Evolutionary conservation across 23 tunicate genomes (phyloP).

Genomic region (Diplosoma virens): DNA sequence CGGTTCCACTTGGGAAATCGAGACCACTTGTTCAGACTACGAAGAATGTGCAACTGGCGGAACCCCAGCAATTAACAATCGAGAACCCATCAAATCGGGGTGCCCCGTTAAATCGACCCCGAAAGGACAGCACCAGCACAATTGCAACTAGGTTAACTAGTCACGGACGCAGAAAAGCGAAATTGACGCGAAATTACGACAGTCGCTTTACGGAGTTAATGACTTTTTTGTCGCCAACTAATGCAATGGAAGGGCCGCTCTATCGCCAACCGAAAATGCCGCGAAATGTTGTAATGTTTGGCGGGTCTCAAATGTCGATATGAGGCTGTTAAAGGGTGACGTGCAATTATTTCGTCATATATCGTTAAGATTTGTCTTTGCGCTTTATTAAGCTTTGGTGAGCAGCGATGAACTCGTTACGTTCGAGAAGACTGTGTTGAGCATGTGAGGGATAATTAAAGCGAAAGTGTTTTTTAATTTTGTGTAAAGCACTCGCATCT

Average conservation of each 20-base stretch:
- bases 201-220: constrained; percentile 44
- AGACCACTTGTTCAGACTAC: not conserved
- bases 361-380: too few relatives aligned
- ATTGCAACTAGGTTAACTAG: constrained; percentile 48
- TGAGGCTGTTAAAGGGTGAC: too few relatives aligned
- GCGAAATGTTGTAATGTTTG: constrained; percentile 22
- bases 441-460: too few relatives aligned
- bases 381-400: too few relatives aligned
- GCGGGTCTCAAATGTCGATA: constrained; percentile 10
- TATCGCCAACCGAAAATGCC: constrained; percentile 6
- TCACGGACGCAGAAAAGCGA: not conserved
- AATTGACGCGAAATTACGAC: constrained; percentile 26
- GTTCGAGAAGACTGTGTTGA: too few relatives aligned
- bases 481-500: too few relatives aligned
- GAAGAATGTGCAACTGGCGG: not conserved
- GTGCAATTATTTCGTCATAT: too few relatives aligned
- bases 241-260: constrained; percentile 34
- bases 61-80: not conserved
- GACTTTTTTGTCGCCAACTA: constrained; percentile 38
- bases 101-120: constrained; percentile 13
- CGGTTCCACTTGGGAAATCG: constrained; percentile 31
- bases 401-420: too few relatives aligned
- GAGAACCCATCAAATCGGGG: not conserved
- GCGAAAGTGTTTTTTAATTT: too few relatives aligned
- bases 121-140: constrained; percentile 57